phyloP scores from a whole-genome alignment of 2,797 vertebrate genomes.

The Schizopygopsis pylzovi region DNA sequence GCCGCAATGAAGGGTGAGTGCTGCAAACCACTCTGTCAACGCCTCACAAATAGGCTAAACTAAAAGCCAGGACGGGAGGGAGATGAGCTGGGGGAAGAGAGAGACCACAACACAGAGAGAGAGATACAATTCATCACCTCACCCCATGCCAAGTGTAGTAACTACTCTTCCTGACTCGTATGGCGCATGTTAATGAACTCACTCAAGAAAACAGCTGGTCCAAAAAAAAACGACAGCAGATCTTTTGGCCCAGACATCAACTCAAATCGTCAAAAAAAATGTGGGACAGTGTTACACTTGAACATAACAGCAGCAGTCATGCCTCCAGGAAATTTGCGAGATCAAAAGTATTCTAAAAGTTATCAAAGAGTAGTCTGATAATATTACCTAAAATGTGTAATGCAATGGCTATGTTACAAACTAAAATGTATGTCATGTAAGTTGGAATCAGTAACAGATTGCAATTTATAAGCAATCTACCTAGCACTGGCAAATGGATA shows the following conservation, averaged over 20 bases:
- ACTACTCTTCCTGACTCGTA: constrained; percentile 52
- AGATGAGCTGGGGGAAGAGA: constrained; percentile 36
- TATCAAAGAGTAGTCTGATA: background rate
- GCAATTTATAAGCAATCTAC: background rate
- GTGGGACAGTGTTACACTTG: background rate
- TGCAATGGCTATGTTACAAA: no score
- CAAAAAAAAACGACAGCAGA: constrained; percentile 50
- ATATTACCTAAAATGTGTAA: background rate
- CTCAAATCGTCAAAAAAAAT: constrained; percentile 24
- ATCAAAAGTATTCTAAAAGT: background rate
- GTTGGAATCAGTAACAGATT: background rate
- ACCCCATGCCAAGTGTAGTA: constrained; percentile 45
- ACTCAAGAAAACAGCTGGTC: constrained; percentile 53
- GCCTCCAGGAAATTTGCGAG: no score
- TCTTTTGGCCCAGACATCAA: background rate
- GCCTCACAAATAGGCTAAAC: constrained; percentile 41
- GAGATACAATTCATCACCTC: constrained; percentile 38
- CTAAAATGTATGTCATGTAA: background rate
- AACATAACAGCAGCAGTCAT: background rate
- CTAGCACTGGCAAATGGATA: background rate
- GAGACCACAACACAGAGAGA: constrained; percentile 43
- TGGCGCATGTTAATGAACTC: constrained; percentile 65
- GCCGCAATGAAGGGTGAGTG: constrained; percentile 95
- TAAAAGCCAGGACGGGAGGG: constrained; percentile 1
- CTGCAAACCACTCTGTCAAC: constrained; percentile 39